Conservation (phyloP, 2,797 vertebrate genomes). For the Micromesistius poutassou region DNA sequence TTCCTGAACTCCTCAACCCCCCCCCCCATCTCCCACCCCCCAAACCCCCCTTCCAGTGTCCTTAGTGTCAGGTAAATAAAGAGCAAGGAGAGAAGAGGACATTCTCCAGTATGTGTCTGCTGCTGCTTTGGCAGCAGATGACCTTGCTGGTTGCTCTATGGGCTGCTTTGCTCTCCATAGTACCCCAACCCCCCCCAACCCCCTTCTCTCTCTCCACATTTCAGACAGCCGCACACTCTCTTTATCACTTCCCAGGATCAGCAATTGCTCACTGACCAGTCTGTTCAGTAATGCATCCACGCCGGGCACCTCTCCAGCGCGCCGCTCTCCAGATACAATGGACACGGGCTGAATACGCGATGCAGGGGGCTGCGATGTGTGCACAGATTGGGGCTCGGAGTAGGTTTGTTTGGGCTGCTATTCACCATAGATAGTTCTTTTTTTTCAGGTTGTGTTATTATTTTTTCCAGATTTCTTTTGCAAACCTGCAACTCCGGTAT, state of each 20-base stretch:
- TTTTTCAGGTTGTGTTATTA: background rate
- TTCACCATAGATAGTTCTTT: background rate
- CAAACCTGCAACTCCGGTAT: background rate
- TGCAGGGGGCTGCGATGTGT: background rate
- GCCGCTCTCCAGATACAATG: constrained; percentile 70
- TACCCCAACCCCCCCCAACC: no score
- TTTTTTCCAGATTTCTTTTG: background rate
- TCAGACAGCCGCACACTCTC: constrained; percentile 61
- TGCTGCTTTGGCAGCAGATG: constrained; percentile 68
- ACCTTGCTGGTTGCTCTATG: constrained; percentile 70
- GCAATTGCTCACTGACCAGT: constrained; percentile 77
- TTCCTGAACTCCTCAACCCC: constrained; percentile 14
- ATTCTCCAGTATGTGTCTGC: constrained; percentile 53
- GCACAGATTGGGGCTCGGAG: background rate
- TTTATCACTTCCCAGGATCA: constrained; percentile 75
- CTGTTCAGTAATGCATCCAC: constrained; percentile 72
- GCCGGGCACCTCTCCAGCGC: constrained; percentile 48
- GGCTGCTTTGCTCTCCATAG: constrained; percentile 57
- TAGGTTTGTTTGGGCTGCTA: background rate
- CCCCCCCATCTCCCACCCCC: background rate
- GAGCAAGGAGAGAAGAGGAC: constrained; percentile 44
- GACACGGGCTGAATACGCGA: constrained; percentile 55
- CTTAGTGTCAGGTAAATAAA: constrained; percentile 49
- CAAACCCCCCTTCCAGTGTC: constrained; percentile 32
- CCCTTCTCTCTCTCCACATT: constrained; percentile 54